Evolutionary conservation across 2,888 invertebrate genomes (phyloP), one percentile per base, ranked within the genome.

Genomic region (Therioaphis trifolii): DNA sequence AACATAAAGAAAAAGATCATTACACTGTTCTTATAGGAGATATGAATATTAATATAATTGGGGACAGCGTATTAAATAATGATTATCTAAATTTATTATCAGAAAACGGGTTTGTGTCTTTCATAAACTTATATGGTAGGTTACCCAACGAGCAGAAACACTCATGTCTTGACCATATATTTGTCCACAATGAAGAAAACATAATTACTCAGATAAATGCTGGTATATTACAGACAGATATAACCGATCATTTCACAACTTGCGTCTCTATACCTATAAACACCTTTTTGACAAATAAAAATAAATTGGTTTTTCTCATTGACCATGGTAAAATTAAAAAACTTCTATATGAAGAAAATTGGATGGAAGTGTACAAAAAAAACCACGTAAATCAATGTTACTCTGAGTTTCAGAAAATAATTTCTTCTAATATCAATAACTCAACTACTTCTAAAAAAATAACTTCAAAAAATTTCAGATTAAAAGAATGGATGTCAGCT

Each of bases 41-140:
- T 69, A 43, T 43, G 21, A 69, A 43, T 43, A 69, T 69, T 43
- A 69, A 69, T 21, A 69, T 69, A 24, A 43, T 43, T 21, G 43
- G 43, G 43, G 21, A 21, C 4, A 69, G n/a, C 27, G n/a, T 24
- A 69, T 69, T 69, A 69, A 69, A 43, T 69, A 69, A 69, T 69
- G 69, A 46, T n/a, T 69, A 69, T 69, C 69, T 69, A 43, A 69
- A 69, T 69, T 43, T 69, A 71, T 71, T 71, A 69, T 69, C 69
- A 12, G 69, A 69, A 21, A 69, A 69, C 43, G 24, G 43, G 21
- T 43, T 69, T 69, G 69, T 11, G 69, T 69, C 69, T 69, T 69
- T 69, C 21, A 46, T 69, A 43, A 69, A 69, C 69, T 40, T 15
- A 11, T 69, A 69, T 43, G 43, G 43, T 69, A 69, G 69, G 21